These are phyloP conservation scores for Oriolus oriolus DNA, from an alignment of 2,113 vertebrate genomes.

Conservation along the genomic window DNA sequence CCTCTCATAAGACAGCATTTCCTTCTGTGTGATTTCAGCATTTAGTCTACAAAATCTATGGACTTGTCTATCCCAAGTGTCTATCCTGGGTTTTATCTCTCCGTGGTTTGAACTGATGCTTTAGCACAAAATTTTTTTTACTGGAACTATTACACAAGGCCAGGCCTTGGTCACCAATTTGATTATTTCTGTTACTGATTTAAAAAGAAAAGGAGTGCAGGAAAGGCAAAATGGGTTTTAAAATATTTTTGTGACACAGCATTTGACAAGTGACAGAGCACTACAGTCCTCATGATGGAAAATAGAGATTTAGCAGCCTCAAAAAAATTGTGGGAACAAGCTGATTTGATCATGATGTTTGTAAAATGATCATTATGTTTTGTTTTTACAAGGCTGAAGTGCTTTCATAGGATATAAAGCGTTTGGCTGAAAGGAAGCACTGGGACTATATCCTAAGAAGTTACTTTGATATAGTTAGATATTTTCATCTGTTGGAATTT, in stretches of 20 bases:
- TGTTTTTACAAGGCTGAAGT: not conserved
- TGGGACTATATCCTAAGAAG: not conserved
- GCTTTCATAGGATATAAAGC: not conserved
- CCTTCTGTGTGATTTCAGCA: not conserved
- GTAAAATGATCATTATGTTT: slow-evolving; percentile 5
- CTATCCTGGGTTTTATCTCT: not conserved
- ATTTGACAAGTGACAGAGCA: slow-evolving; percentile 3
- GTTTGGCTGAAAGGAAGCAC: not conserved
- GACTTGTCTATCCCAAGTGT: not conserved
- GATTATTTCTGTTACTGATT: not conserved
- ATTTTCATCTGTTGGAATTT: not conserved
- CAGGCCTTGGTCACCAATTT: not conserved
- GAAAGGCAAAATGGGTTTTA: not conserved
- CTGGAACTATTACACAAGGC: not conserved
- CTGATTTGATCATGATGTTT: not conserved
- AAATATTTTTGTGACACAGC: not conserved
- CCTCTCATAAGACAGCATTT: not conserved
- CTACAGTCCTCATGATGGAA: not conserved
- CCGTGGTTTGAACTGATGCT: not conserved
- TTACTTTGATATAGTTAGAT: not conserved
- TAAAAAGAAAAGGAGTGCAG: not conserved
- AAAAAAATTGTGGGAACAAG: not conserved
- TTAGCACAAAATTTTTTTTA: not conserved
- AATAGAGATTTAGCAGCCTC: not conserved
- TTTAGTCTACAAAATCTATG: not conserved